A percentile compares a stretch with the other conserved stretches of the same genome.
phyloP scores from a whole-genome alignment of 2,888 invertebrate species.

The Drosophila bunnanda region DNA sequence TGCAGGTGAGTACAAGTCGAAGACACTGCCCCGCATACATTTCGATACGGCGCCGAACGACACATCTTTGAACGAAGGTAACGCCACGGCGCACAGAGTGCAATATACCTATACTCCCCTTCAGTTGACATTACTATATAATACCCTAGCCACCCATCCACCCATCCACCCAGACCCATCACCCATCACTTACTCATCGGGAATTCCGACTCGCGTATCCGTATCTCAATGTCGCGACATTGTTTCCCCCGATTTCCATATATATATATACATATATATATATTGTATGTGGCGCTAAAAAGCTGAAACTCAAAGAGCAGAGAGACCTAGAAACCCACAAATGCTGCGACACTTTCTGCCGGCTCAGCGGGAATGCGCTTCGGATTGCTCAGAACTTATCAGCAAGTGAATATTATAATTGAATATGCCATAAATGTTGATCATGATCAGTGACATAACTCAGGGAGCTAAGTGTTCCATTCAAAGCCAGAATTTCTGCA shows the following conservation, averaged over 20 bases:
- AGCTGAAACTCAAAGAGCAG: slow-evolving; percentile 2
- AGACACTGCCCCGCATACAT: slow-evolving; percentile 85
- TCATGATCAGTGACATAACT: slow-evolving; percentile 5
- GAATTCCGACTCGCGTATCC: slow-evolving; percentile 9
- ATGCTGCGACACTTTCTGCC: slow-evolving; percentile 20
- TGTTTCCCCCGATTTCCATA: slow-evolving; percentile 31
- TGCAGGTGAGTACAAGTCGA: slow-evolving; percentile 85
- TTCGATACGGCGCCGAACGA: slow-evolving; percentile 84
- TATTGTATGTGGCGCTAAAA: slow-evolving; percentile 8
- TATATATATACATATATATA: neutral
- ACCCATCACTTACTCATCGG: slow-evolving; percentile 22
- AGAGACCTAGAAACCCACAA: slow-evolving; percentile 44
- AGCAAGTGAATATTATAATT: slow-evolving; percentile 7
- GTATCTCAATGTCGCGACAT: slow-evolving; percentile 39
- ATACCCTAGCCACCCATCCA: slow-evolving; percentile 3
- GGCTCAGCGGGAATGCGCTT: slow-evolving; percentile 33
- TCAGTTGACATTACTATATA: slow-evolving; percentile 9
- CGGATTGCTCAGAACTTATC: slow-evolving; percentile 14
- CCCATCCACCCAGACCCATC: slow-evolving; percentile 1
- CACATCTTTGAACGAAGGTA: slow-evolving; percentile 84
- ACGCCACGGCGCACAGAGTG: slow-evolving; percentile 49
- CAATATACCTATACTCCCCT: neutral
- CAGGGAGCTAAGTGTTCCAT: too few species aligned
- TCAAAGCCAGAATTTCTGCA: neutral
- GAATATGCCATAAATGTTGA: slow-evolving; percentile 2